Evolutionary conservation across 2,888 invertebrate species (phyloP), one percentile per base, ranked within the genome.

Genomic region (Tachina fera): DNA sequence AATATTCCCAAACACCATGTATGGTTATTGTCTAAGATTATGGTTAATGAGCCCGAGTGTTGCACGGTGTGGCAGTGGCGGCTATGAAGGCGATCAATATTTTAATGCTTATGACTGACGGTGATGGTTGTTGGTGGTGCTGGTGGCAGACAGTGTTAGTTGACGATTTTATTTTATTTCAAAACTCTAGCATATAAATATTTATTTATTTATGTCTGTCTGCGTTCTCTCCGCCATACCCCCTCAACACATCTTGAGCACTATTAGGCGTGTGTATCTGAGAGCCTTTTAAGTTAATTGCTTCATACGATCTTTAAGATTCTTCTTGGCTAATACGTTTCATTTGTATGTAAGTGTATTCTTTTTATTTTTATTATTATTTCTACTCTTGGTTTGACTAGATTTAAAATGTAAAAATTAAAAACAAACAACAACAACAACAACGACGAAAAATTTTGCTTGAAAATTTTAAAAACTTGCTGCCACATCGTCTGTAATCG

Each of bases 231-330:
- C 3, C 41, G 47, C 19, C 6, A 14, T 10, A n/a, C 22, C 22
- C 43, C 9, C 16, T 16, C 16, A 13, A 5, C n/a, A 9, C 60
- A n/a, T 41, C 63, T 10, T 1, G 4, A 19, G 0, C 47, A 19
- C 0, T 22, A 51, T 56, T 63, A 67, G 14, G 53, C n/a, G 16
- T 68, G 16, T 67, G 74, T 51, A 9, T 53, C 19, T 58, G 19
- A 49, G 71, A 65, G 83, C 74, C 78, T 86, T 67, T 82, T 61
- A 79, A 82, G 78, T 58, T 85, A 85, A 85, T 82, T 79, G 79
- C 81, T 78, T 58, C 51, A 61, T 63, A 78, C 41, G 67, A 77
- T 78, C 76, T 65, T 72, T 22, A 71, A 72, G 72, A 79, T 80
- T 68, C 60, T 68, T 61, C 60, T 76, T 76, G 67, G 51, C 49